Percentiles rank a stretch among this genome's conserved stretches.
These are phyloP conservation scores for Ifrita kowaldi DNA, from an alignment of 2,113 vertebrate genomes.

Conservation along the genomic window DNA sequence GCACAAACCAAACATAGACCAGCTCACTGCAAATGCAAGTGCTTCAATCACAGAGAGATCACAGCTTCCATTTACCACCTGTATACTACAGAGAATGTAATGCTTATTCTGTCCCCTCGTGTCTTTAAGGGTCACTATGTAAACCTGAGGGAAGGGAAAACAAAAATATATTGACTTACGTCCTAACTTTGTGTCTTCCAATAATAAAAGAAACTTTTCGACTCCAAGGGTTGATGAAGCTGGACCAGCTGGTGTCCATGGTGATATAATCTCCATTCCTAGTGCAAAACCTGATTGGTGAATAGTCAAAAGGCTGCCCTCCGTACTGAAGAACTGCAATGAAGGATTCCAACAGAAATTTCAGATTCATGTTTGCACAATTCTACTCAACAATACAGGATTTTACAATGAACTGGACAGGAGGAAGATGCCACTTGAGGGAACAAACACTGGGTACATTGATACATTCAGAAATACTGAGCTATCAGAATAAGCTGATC, in stretches of 20 bases:
- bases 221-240: slow-evolving; percentile 96
- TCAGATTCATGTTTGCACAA: neutral
- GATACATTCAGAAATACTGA: neutral
- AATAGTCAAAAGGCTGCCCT: slow-evolving; percentile 92
- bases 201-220: slow-evolving; percentile 93
- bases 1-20: neutral
- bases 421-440: neutral
- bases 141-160: neutral
- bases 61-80: neutral
- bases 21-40: neutral
- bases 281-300: slow-evolving; percentile 88
- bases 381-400: neutral
- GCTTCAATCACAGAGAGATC: neutral
- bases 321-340: slow-evolving; percentile 83
- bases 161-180: slow-evolving; percentile 75
- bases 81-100: neutral
- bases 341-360: neutral
- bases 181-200: slow-evolving; percentile 92
- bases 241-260: slow-evolving; percentile 95
- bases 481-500: neutral
- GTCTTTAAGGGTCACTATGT: neutral
- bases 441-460: neutral
- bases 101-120: neutral
- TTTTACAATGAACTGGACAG: neutral
- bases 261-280: slow-evolving; percentile 91